Percentiles rank a stretch among this genome's conserved stretches.
Evolutionary conservation across 2,797 vertebrate genomes (phyloP).

Genomic region (Onychomys torridus): DNA sequence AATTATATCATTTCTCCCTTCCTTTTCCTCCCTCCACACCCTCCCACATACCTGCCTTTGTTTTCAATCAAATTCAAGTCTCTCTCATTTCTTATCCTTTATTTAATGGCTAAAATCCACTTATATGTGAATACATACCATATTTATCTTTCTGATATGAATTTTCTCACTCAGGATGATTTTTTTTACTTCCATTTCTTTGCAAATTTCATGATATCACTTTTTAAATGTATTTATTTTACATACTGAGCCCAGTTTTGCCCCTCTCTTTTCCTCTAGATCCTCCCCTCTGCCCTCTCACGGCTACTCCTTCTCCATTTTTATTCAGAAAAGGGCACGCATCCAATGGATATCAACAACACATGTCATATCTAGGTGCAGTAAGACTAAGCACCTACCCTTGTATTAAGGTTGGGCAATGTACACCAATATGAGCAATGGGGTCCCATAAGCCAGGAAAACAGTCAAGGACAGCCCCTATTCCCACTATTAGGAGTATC

Average conservation of each 20-base stretch:
- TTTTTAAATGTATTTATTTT: not conserved
- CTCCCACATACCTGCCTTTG: not conserved
- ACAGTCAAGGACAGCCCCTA: too few species aligned
- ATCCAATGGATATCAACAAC: not conserved
- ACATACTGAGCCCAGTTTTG: not conserved
- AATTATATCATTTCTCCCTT: not conserved
- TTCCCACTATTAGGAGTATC: not conserved
- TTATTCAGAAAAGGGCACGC: not conserved
- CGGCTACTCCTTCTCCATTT: not conserved
- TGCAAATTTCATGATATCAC: not conserved
- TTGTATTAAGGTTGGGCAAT: not conserved
- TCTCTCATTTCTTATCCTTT: not conserved
- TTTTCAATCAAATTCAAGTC: not conserved
- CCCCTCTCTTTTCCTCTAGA: not conserved
- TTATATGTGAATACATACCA: not conserved
- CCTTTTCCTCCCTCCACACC: not conserved
- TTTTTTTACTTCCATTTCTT: not conserved
- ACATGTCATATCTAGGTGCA: not conserved
- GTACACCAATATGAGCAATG: not conserved
- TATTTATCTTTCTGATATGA: not conserved
- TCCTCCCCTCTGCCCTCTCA: not conserved
- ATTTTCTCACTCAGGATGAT: not conserved
- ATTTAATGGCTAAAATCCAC: not conserved
- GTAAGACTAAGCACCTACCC: not conserved
- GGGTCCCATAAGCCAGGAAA: too few species aligned